Conservation (phyloP, 2,113 vertebrate species). For the Orthonyx spaldingii region DNA sequence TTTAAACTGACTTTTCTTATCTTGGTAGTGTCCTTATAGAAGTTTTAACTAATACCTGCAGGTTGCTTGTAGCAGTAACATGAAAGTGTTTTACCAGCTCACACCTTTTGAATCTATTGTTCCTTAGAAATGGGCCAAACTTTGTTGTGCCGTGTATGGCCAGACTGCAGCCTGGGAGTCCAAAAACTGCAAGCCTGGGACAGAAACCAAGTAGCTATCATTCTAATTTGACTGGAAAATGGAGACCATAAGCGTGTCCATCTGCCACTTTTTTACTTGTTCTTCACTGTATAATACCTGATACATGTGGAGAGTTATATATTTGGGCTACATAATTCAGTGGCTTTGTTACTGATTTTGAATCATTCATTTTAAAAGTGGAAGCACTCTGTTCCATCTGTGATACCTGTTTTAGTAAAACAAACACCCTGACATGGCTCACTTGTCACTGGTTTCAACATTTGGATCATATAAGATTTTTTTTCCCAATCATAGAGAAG, state of each 20-base stretch:
- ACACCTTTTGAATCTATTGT: background rate
- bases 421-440: background rate
- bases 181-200: background rate
- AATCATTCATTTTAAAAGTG: background rate
- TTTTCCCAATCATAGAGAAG: background rate
- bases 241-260: background rate
- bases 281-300: background rate
- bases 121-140: background rate
- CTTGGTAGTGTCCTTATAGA: background rate
- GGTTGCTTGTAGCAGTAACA: background rate
- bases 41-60: background rate
- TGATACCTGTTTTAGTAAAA: background rate
- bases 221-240: background rate
- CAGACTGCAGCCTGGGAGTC: background rate
- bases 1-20: background rate
- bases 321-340: background rate
- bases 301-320: background rate
- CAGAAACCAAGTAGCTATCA: background rate
- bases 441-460: background rate
- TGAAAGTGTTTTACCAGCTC: background rate
- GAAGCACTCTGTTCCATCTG: background rate
- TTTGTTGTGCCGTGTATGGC: background rate
- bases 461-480: background rate
- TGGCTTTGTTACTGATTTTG: background rate
- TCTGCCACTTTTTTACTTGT: background rate